These are phyloP conservation scores for Porites divaricata DNA, from an alignment of 92 coral and sea anemone species.

Conservation along the genomic window DNA sequence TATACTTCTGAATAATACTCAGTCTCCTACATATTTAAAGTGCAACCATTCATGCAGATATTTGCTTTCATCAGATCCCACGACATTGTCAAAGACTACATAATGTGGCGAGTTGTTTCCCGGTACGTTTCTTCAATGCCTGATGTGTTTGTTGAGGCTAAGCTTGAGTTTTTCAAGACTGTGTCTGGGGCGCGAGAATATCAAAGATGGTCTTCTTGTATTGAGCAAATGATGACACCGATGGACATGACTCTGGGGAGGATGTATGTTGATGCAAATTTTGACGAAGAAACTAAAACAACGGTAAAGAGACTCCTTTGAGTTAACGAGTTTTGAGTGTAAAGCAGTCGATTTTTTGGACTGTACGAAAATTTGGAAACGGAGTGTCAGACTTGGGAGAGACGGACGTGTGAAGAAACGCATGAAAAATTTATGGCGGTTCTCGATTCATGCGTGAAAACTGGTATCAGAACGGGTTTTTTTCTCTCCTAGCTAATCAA, in stretches of 20 bases:
- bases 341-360: background rate
- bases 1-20: too few species aligned
- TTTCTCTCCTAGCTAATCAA: too few species aligned
- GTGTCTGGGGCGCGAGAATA: slow-evolving; percentile 3
- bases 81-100: slow-evolving; percentile 33
- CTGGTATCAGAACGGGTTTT: too few species aligned
- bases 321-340: too few species aligned
- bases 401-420: too few species aligned
- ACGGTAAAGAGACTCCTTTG: slow-evolving; percentile 28
- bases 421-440: too few species aligned
- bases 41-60: too few species aligned
- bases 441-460: too few species aligned
- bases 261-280: slow-evolving; percentile 69
- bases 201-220: slow-evolving; percentile 47
- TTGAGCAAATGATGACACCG: slow-evolving; percentile 25
- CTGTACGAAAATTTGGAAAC: too few species aligned
- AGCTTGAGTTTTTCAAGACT: background rate
- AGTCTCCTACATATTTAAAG: too few species aligned
- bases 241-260: slow-evolving; percentile 50
- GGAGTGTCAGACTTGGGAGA: too few species aligned
- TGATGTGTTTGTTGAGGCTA: slow-evolving; percentile 39
- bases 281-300: slow-evolving; percentile 66
- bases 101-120: slow-evolving; percentile 69
- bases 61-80: background rate
- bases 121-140: slow-evolving; percentile 39